Evolutionary conservation across 2,113 vertebrate species (phyloP).

Genomic region (Elanoides forficatus): DNA sequence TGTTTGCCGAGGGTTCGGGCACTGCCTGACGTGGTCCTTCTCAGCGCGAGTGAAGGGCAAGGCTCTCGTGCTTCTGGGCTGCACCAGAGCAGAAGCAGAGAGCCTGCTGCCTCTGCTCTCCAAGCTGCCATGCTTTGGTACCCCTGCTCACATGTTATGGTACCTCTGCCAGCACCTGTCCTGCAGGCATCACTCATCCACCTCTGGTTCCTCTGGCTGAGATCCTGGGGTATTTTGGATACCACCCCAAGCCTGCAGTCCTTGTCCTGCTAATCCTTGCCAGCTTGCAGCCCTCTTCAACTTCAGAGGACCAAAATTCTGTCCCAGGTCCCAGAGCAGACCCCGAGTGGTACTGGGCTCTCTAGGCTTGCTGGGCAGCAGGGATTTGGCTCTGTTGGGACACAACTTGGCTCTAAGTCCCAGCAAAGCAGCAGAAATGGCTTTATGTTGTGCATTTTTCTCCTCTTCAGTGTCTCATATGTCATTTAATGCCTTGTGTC

Average conservation of each 20-base stretch:
- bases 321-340: not conserved
- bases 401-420: not conserved
- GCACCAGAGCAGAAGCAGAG: not conserved
- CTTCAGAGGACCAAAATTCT: not conserved
- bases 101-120: not conserved
- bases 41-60: fast-evolving
- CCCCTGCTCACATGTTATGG: not conserved
- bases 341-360: fast-evolving
- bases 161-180: not conserved
- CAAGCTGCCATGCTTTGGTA: not conserved
- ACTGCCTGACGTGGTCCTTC: not conserved
- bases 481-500: not conserved
- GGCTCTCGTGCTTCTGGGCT: not conserved
- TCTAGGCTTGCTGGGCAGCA: not conserved
- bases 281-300: not conserved
- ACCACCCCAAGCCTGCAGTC: not conserved
- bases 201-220: not conserved
- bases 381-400: not conserved
- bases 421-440: not conserved
- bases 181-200: not conserved
- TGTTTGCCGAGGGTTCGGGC: not conserved
- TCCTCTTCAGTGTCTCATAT: not conserved
- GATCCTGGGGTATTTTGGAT: not conserved
- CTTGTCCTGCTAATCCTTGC: not conserved
- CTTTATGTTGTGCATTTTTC: not conserved